Evolutionary conservation across 2,797 vertebrate species (phyloP).

Genomic region (Ptychadena robeensis): DNA sequence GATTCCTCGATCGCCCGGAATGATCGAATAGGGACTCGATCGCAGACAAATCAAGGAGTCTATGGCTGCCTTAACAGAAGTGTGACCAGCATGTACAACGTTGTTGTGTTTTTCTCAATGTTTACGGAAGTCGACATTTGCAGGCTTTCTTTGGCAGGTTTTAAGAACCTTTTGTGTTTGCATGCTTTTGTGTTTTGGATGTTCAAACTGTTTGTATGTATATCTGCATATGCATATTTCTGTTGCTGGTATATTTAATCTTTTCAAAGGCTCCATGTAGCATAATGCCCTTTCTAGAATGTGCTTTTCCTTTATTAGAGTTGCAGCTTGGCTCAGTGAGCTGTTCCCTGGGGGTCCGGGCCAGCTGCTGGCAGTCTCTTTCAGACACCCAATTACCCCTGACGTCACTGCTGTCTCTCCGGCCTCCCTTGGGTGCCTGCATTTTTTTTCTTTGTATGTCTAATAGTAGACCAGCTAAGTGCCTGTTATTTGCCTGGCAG

Average conservation of each 20-base stretch:
- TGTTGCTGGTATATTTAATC: constrained; percentile 51
- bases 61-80: no score
- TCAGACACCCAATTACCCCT: constrained; percentile 91
- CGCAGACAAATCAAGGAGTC: no score
- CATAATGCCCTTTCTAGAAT: constrained; percentile 82
- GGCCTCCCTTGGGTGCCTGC: constrained; percentile 94
- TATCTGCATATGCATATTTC: neutral
- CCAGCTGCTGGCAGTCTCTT: constrained; percentile 94
- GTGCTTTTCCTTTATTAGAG: constrained; percentile 90
- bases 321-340: constrained; percentile 81
- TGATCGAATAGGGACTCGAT: no score
- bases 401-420: constrained; percentile 95
- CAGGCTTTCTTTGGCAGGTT: neutral
- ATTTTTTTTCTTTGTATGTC: constrained; percentile 94
- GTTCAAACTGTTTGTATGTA: neutral
- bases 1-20: no score
- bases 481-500: constrained; percentile 96
- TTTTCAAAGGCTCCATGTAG: constrained; percentile 75
- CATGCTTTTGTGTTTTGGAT: no score
- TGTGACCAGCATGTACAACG: constrained; percentile 54
- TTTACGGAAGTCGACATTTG: no score
- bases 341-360: constrained; percentile 81
- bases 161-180: neutral
- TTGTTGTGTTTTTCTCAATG: no score
- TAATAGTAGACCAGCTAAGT: constrained; percentile 97